Percentiles rank a stretch among this genome's conserved stretches.
These are phyloP conservation scores for Oceanites oceanicus DNA, from an alignment of 2,113 vertebrate species.

Conservation along the genomic window DNA sequence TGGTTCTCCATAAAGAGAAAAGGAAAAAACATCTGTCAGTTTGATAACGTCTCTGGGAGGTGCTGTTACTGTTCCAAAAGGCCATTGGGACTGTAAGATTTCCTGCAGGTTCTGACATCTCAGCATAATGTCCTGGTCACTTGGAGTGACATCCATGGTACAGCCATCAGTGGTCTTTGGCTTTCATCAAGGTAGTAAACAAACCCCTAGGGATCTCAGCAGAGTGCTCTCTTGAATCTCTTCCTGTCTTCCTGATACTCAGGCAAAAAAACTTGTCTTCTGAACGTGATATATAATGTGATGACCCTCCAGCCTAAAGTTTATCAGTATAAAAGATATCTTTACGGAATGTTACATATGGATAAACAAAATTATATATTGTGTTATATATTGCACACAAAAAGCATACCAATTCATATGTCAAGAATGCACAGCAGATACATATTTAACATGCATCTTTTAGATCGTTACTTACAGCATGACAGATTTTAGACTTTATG, in stretches of 20 bases:
- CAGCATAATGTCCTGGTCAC: neutral
- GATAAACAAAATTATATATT: neutral
- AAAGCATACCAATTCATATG: neutral
- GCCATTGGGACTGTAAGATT: neutral
- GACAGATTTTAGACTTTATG: neutral
- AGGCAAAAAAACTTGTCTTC: fast-evolving
- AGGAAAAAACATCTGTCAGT: neutral
- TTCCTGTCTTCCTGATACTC: neutral
- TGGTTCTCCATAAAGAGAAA: neutral
- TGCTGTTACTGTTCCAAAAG: conserved; percentile 5
- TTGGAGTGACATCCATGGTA: neutral
- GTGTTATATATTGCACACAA: neutral
- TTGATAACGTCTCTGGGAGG: neutral
- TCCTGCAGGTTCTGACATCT: neutral
- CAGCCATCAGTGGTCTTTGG: neutral
- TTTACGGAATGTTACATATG: neutral
- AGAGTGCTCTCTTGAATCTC: neutral
- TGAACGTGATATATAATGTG: neutral
- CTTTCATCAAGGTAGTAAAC: neutral
- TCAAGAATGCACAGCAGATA: neutral
- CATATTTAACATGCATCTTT: neutral
- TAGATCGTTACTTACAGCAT: neutral
- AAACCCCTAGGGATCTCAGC: neutral
- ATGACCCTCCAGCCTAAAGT: neutral
- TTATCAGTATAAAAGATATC: neutral